These are phyloP conservation scores for Drosophila engyochracea DNA, from an alignment of 2,888 invertebrate genomes.

Conservation along the genomic window DNA sequence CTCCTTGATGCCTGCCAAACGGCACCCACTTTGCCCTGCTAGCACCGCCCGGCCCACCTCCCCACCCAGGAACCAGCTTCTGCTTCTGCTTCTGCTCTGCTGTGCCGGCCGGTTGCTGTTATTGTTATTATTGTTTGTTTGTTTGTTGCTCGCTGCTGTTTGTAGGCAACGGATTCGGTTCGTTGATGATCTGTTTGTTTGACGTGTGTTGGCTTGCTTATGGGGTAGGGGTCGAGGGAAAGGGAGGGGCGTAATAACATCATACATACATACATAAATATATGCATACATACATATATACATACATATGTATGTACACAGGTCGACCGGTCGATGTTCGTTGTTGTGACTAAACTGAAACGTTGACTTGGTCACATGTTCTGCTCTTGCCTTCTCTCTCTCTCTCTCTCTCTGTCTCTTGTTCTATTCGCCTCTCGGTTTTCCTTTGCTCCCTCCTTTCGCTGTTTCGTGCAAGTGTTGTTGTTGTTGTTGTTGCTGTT, in stretches of 20 bases:
- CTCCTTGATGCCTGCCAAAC: constrained; percentile 25
- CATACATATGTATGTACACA: constrained; percentile 34
- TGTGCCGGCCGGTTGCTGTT: constrained; percentile 73
- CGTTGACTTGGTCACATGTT: constrained; percentile 41
- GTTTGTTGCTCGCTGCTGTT: constrained; percentile 28
- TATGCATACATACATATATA: constrained; percentile 34
- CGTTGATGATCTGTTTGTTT: constrained; percentile 51
- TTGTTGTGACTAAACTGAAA: constrained; percentile 23
- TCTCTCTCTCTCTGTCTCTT: constrained; percentile 23
- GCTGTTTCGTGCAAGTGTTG: constrained; percentile 21
- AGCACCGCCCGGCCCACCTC: not conserved
- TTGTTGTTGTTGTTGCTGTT: not conserved
- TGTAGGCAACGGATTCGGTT: constrained; percentile 56
- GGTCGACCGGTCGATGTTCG: constrained; percentile 53
- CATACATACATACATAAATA: constrained; percentile 32
- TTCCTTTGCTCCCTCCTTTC: constrained; percentile 17
- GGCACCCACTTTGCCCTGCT: not conserved
- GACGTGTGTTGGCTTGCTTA: not conserved
- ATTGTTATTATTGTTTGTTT: constrained; percentile 32
- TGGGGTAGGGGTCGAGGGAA: not conserved
- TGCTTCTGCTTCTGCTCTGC: not conserved
- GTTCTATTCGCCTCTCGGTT: not conserved
- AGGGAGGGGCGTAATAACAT: constrained; percentile 58
- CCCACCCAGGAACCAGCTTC: not conserved
- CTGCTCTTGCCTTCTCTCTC: constrained; percentile 2